These are phyloP conservation scores for Larimichthys polyactis DNA, from an alignment of 2,113 vertebrate species.

Conservation along the genomic window DNA sequence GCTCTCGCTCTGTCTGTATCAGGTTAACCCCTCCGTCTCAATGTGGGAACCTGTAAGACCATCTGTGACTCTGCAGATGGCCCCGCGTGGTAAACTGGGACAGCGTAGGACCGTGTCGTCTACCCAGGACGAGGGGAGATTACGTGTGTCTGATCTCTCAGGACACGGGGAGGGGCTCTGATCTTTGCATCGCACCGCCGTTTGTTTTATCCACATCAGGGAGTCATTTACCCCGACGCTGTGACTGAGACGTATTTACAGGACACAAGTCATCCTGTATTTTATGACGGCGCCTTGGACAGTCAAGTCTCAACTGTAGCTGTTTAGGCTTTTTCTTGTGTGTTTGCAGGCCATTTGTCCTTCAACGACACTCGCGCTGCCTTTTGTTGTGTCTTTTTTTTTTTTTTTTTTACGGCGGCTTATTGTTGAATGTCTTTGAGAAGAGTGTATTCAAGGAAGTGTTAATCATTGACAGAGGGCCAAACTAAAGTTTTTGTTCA, in stretches of 20 bases:
- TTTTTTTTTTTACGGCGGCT: conserved; percentile 11
- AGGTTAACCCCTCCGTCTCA: conserved; percentile 60
- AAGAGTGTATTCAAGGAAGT: not conserved
- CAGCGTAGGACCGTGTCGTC: conserved; percentile 62
- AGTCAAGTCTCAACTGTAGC: conserved; percentile 12
- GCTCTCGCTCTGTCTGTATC: conserved; percentile 40
- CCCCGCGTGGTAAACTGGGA: conserved; percentile 71
- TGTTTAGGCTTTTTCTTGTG: conserved; percentile 1
- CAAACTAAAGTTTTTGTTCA: too few species aligned
- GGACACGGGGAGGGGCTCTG: conserved; percentile 64
- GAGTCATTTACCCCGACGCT: conserved; percentile 6
- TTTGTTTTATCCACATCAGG: conserved; percentile 49
- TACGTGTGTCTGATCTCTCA: conserved; percentile 79
- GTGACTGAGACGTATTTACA: conserved; percentile 7
- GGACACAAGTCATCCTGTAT: not conserved
- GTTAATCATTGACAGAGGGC: conserved; percentile 30
- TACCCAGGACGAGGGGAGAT: conserved; percentile 75
- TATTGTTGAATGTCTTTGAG: conserved; percentile 5
- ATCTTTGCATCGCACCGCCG: conserved; percentile 54
- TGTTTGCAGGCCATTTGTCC: conserved; percentile 20
- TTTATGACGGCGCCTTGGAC: conserved; percentile 2
- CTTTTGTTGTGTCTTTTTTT: conserved; percentile 42
- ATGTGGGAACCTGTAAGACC: conserved; percentile 69
- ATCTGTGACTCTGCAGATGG: conserved; percentile 81
- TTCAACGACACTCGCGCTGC: not conserved